These are phyloP conservation scores for Lutjanus erythropterus DNA, from an alignment of 2,113 vertebrate species.

Conservation along the genomic window DNA sequence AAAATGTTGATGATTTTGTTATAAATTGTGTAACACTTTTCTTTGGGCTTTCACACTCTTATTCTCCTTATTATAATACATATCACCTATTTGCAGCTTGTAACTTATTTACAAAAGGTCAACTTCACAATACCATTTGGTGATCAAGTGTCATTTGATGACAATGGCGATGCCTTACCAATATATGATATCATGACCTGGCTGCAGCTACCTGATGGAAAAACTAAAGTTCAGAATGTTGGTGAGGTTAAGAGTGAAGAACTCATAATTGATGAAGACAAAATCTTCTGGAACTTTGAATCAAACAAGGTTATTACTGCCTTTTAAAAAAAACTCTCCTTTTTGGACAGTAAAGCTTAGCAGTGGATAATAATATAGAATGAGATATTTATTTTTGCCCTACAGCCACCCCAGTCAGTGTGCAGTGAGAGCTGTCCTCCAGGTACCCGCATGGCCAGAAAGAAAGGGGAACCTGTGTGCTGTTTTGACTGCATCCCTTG, in stretches of 20 bases:
- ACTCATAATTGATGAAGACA: slow-evolving; percentile 71
- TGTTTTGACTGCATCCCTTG: too few relatives aligned
- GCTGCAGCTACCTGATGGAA: slow-evolving; percentile 61
- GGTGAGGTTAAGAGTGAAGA: slow-evolving; percentile 71
- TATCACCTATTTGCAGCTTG: slow-evolving; percentile 50
- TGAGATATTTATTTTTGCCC: slow-evolving; percentile 25
- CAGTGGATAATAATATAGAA: neutral
- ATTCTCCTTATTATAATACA: neutral
- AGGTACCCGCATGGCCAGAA: too few relatives aligned
- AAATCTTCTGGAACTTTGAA: slow-evolving; percentile 59
- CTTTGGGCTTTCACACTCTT: too few relatives aligned
- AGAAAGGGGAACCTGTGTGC: too few relatives aligned
- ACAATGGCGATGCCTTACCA: too few relatives aligned
- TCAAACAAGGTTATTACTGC: slow-evolving; percentile 48
- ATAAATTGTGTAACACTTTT: too few relatives aligned
- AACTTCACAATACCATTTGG: slow-evolving; percentile 79
- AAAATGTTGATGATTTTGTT: too few relatives aligned
- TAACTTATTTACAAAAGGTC: slow-evolving; percentile 76
- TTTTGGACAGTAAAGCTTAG: neutral
- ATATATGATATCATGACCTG: slow-evolving; percentile 82
- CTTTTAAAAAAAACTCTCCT: neutral
- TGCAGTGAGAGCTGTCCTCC: too few relatives aligned
- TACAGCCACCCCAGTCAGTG: slow-evolving; percentile 54
- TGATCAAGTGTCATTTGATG: too few relatives aligned
- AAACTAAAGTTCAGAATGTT: slow-evolving; percentile 62